Conservation (phyloP, 2,888 invertebrate species). For the Drosophila robusta region DNA sequence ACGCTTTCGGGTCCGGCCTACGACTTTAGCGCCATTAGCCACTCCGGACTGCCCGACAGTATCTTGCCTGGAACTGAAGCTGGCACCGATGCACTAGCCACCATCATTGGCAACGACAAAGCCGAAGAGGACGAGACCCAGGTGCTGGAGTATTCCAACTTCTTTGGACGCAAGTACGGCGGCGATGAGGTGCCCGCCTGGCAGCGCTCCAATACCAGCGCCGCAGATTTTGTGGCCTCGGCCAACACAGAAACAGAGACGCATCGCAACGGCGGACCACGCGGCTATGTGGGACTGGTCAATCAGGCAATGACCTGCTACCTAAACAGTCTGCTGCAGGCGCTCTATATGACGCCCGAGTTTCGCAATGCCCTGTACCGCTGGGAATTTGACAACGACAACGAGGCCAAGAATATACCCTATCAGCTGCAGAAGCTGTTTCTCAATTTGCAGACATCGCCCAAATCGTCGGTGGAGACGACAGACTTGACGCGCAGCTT, state of each 20-base stretch:
- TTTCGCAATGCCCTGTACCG: slow-evolving; percentile 95
- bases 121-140: slow-evolving; percentile 31
- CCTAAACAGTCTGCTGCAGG: slow-evolving; percentile 94
- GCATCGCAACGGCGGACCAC: slow-evolving; percentile 31
- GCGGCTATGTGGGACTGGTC: slow-evolving; percentile 90
- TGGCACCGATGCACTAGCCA: slow-evolving; percentile 14
- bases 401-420: slow-evolving; percentile 91
- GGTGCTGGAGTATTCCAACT: slow-evolving; percentile 33
- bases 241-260: slow-evolving; percentile 51
- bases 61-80: slow-evolving; percentile 26
- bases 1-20: slow-evolving; percentile 59
- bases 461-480: slow-evolving; percentile 92
- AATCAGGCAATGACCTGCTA: slow-evolving; percentile 98
- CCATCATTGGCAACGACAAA: slow-evolving; percentile 9
- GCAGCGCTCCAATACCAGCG: slow-evolving; percentile 26
- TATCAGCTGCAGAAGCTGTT: slow-evolving; percentile 94
- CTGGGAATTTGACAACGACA: slow-evolving; percentile 91
- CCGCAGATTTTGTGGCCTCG: slow-evolving; percentile 47
- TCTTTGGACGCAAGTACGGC: slow-evolving; percentile 62
- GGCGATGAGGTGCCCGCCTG: slow-evolving; percentile 58
- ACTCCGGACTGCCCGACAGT: slow-evolving; percentile 43
- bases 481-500: slow-evolving; percentile 94
- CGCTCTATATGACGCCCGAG: slow-evolving; percentile 96
- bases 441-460: slow-evolving; percentile 93
- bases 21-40: slow-evolving; percentile 35